Percentiles rank a stretch among this genome's conserved stretches.
Conservation (phyloP, 2,797 vertebrate genomes). For the Aldrovandia affinis region DNA sequence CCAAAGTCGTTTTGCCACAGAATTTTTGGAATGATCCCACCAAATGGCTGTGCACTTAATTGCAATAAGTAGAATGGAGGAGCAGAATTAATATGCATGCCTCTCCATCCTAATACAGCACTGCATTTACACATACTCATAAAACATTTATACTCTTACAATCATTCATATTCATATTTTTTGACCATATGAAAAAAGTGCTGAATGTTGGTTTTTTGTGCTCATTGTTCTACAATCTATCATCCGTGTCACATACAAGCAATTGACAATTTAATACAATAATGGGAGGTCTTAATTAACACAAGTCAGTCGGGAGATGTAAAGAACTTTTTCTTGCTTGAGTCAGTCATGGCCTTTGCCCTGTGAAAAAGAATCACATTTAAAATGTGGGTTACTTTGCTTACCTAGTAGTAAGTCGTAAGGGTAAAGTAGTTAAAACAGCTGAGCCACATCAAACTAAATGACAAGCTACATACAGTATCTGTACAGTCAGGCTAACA, state of each 20-base stretch:
- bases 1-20: not conserved
- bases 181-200: not conserved
- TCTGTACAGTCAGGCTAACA: not conserved
- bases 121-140: not conserved
- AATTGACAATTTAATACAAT: not conserved
- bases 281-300: not conserved
- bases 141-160: not conserved
- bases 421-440: not conserved
- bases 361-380: conserved; percentile 42
- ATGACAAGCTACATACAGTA: not conserved
- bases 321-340: conserved; percentile 64
- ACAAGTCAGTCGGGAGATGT: conserved; percentile 63
- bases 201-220: not conserved
- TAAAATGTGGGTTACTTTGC: not conserved
- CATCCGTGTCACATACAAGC: not conserved
- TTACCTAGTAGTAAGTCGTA: not conserved
- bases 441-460: not conserved
- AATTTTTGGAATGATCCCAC: not conserved
- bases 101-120: not conserved
- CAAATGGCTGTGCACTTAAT: not conserved
- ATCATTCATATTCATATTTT: not conserved
- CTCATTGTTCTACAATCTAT: not conserved
- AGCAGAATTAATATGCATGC: not conserved
- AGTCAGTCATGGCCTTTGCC: conserved; percentile 52
- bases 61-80: not conserved